Evolutionary conservation across 2,113 vertebrate species (phyloP), one percentile per base, ranked within the genome.

Genomic region (Garra rufa): DNA sequence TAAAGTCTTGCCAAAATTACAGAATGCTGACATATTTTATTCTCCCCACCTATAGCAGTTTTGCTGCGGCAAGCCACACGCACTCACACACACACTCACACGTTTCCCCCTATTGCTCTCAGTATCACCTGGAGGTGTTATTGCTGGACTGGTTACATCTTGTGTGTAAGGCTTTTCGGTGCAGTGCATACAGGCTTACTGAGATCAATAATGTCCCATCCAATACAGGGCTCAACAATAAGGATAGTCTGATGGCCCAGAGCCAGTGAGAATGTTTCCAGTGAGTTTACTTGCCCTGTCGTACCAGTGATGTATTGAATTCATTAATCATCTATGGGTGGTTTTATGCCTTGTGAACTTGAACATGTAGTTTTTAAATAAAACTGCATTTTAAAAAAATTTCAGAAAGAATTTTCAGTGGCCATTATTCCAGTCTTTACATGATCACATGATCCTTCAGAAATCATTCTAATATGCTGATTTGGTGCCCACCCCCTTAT

Each of bases 111-210:
- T 87, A 89, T 84, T 87, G 88, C 88, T 84, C 82, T 87, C 81
- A 83, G 86, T 75, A 70, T 69, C 73, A 89, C 81, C 84, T 84
- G 77, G 67, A 87, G 81, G 76, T 84, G 44, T 84, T 87, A 85
- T 79, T 78, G 84, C 84, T 82, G 67, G 80, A 91, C 85, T 84
- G 83, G 88, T 85, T 89, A 87, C 84, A 84, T 88, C 87, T 82
- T 81, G 63, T 30, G 10, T 85, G 79, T 82, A 87, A 83, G 87
- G 89, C 91, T 84, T 88, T 86, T 61, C 2, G 76, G 65, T 80
- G 82, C 84, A 86, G 88, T 90, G 86, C 88, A 83, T 78, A 86
- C 88, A 90, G 85, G 61, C 78, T 34, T 48, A 73, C 83, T 83
- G 83, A 80, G 76, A 83, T 83, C 77, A 52, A 65, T 67, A 43